A percentile compares a stretch with the other conserved stretches of the same genome.
Conservation (phyloP, 2,888 invertebrate species). For the Cotesia congregata region DNA sequence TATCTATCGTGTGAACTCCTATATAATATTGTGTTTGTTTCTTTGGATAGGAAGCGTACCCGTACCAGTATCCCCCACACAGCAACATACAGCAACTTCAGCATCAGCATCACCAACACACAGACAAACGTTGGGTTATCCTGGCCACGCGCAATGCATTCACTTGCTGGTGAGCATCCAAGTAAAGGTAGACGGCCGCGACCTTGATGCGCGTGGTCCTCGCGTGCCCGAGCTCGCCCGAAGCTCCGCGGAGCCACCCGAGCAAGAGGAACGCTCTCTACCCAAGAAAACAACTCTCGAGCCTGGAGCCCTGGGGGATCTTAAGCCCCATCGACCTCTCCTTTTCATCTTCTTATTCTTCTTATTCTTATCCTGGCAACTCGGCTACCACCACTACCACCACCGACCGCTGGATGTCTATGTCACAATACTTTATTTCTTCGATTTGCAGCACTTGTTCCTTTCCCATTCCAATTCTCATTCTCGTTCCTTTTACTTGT, state of each 20-base stretch:
- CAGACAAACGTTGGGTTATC: constrained; percentile 26
- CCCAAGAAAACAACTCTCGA: constrained; percentile 41
- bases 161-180: constrained; percentile 34
- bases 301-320: constrained; percentile 47
- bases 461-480: neutral
- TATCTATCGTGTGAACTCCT: neutral
- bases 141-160: constrained; percentile 43
- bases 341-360: constrained; percentile 45
- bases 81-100: constrained; percentile 21
- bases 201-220: constrained; percentile 57
- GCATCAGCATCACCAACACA: constrained; percentile 34
- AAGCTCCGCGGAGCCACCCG: constrained; percentile 41
- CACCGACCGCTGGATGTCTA: no score
- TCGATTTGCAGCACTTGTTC: constrained; percentile 19
- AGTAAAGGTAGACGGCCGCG: constrained; percentile 50
- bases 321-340: constrained; percentile 42
- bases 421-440: constrained; percentile 36
- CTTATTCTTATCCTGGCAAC: constrained; percentile 35
- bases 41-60: neutral
- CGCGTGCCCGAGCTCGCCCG: constrained; percentile 53
- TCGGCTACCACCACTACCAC: constrained; percentile 28
- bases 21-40: neutral
- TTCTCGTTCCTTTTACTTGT: no score
- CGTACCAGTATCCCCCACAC: constrained; percentile 9
- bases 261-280: constrained; percentile 13